Percentiles rank a stretch among this genome's conserved stretches.
These are phyloP conservation scores for Capreolus pygargus DNA, from an alignment of 2,113 vertebrate species.

Conservation along the genomic window DNA sequence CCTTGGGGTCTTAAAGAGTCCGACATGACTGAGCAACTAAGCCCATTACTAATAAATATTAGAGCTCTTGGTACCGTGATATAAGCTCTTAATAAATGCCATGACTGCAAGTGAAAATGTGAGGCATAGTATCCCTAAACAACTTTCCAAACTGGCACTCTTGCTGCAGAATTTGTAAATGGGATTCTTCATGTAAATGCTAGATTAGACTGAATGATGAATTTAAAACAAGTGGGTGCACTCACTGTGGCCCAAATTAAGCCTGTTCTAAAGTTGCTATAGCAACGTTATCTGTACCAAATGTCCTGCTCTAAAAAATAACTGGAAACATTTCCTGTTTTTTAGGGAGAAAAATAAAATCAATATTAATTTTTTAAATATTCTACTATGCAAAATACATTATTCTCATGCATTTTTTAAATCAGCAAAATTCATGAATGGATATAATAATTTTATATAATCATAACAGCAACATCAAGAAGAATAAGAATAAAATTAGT, in stretches of 20 bases:
- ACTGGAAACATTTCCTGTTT: slow-evolving; percentile 68
- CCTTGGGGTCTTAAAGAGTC: not conserved
- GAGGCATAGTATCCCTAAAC: not conserved
- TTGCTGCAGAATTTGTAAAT: slow-evolving; percentile 33
- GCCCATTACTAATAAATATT: not conserved
- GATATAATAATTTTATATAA: slow-evolving; percentile 14
- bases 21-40: not conserved
- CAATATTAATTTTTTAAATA: slow-evolving; percentile 38
- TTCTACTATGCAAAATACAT: not conserved
- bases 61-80: not conserved
- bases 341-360: slow-evolving; percentile 58
- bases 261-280: slow-evolving; percentile 73
- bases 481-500: slow-evolving; percentile 17
- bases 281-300: slow-evolving; percentile 74
- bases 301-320: slow-evolving; percentile 72
- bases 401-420: slow-evolving; percentile 8
- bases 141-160: slow-evolving; percentile 5
- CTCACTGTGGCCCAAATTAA: slow-evolving; percentile 71
- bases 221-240: slow-evolving; percentile 64
- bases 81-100: not conserved
- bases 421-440: slow-evolving; percentile 27
- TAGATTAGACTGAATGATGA: slow-evolving; percentile 62
- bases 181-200: slow-evolving; percentile 3
- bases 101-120: not conserved
- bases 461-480: slow-evolving; percentile 14